Conservation (phyloP, 2,888 invertebrate species). For the Barypeithes pellucidus region DNA sequence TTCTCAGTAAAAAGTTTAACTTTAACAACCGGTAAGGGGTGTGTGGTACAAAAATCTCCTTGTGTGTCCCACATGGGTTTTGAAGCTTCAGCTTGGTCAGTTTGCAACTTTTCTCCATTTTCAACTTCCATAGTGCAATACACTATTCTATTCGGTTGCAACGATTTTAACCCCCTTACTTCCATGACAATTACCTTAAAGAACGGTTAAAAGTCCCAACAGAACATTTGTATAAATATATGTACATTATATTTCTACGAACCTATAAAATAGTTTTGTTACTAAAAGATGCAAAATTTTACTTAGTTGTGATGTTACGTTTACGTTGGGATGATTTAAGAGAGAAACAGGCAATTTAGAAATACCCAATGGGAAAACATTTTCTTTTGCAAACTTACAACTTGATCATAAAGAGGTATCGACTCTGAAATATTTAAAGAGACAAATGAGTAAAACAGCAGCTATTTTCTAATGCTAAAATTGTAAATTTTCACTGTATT, state of each 20-base stretch:
- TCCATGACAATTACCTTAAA: conserved; percentile 97
- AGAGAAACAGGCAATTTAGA: conserved; percentile 14
- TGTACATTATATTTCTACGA: conserved; percentile 39
- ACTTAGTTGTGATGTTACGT: conserved; percentile 18
- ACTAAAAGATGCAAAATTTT: conserved; percentile 43
- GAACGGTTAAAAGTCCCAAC: conserved; percentile 44
- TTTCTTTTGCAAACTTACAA: background rate
- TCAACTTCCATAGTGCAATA: conserved; percentile 99
- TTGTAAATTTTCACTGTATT: too few relatives aligned
- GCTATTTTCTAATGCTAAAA: too few relatives aligned
- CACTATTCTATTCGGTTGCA: conserved; percentile 97
- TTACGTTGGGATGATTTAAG: background rate
- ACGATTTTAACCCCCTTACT: conserved; percentile 96
- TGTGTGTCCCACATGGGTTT: conserved; percentile 99
- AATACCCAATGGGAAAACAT: background rate
- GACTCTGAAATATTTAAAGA: too few relatives aligned
- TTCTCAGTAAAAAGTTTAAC: conserved; percentile 98
- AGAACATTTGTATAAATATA: conserved; percentile 42
- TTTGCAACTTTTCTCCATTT: conserved; percentile 98
- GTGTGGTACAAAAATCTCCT: conserved; percentile 98
- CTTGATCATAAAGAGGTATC: background rate
- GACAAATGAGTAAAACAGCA: too few relatives aligned
- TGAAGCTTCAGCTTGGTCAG: conserved; percentile 99
- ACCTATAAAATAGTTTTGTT: conserved; percentile 42
- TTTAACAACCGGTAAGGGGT: conserved; percentile 97